phyloP scores from a whole-genome alignment of 2,113 vertebrate species.

The Rhombomys opimus region DNA sequence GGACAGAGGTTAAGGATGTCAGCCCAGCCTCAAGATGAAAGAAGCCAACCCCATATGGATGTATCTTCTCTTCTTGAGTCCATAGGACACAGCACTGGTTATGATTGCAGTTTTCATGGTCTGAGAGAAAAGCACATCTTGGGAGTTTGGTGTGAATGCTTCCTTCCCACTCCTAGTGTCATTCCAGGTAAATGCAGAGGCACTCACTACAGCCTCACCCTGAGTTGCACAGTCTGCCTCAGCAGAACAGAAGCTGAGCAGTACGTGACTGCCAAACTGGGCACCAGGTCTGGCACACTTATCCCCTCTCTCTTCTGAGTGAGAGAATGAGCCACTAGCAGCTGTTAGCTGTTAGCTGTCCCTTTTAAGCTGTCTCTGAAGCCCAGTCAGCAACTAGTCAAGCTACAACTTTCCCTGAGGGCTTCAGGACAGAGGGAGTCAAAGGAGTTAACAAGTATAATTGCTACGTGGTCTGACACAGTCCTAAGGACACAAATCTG shows the following conservation, averaged over 20 bases:
- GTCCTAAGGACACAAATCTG: neutral
- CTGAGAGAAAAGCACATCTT: slow-evolving; percentile 23
- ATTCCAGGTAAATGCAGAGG: neutral
- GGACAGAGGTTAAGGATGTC: neutral
- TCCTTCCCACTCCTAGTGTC: neutral
- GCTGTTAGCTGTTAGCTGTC: too few relatives aligned
- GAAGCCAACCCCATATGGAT: neutral
- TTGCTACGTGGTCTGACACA: neutral
- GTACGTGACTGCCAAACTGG: neutral
- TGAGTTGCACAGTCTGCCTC: neutral
- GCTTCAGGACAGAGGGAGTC: neutral
- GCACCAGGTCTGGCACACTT: neutral
- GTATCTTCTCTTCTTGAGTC: neutral
- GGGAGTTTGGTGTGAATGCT: neutral
- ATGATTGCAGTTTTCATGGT: neutral
- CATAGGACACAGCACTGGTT: neutral
- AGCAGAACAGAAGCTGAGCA: neutral
- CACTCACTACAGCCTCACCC: neutral
- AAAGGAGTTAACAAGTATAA: accelerated
- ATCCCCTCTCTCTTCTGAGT: neutral
- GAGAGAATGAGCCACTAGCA: neutral
- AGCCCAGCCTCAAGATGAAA: neutral
- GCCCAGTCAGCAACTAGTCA: neutral
- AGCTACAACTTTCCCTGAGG: neutral
- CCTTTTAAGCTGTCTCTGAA: neutral